Conservation (phyloP, 1,140 invertebrate species). For the Gryon sp. region DNA sequence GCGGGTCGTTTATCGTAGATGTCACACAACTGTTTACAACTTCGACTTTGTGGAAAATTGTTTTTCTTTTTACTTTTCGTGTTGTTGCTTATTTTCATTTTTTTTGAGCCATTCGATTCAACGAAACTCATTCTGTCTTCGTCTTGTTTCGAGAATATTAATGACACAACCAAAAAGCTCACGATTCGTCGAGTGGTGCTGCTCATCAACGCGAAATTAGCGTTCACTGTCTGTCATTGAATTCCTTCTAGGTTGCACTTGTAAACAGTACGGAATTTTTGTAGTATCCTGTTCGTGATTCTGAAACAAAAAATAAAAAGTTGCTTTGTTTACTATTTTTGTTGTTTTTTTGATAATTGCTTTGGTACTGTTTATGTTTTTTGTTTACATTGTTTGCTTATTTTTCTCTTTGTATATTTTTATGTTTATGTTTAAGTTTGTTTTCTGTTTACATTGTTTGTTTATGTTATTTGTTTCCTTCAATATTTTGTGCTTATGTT, state of each 20-base stretch:
- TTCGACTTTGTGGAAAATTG: too few relatives aligned
- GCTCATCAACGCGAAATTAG: conserved; percentile 32
- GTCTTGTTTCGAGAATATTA: conserved; percentile 5
- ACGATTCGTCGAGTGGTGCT: conserved; percentile 12
- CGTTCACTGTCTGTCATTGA: conserved; percentile 66
- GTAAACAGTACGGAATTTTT: conserved; percentile 92
- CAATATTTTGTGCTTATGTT: too few relatives aligned
- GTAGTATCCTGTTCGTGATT: conserved; percentile 86
- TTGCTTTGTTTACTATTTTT: too few relatives aligned
- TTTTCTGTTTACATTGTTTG: too few relatives aligned
- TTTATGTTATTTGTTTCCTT: too few relatives aligned
- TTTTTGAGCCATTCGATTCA: conserved; percentile 12
- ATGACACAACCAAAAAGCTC: conserved; percentile 17
- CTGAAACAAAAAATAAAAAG: conserved; percentile 75
- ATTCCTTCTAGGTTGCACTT: conserved; percentile 87
- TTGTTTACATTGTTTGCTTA: too few relatives aligned
- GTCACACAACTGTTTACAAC: too few relatives aligned
- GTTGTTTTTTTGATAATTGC: too few relatives aligned
- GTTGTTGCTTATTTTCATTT: conserved; percentile 5
- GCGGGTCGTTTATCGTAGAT: background rate
- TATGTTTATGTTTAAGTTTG: too few relatives aligned
- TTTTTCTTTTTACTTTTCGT: conserved; percentile 7
- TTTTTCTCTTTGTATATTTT: too few relatives aligned
- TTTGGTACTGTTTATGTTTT: too few relatives aligned
- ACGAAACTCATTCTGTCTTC: conserved; percentile 3